Evolutionary conservation across 2,888 invertebrate genomes (phyloP).

Genomic region (Epirrhoe alternata): DNA sequence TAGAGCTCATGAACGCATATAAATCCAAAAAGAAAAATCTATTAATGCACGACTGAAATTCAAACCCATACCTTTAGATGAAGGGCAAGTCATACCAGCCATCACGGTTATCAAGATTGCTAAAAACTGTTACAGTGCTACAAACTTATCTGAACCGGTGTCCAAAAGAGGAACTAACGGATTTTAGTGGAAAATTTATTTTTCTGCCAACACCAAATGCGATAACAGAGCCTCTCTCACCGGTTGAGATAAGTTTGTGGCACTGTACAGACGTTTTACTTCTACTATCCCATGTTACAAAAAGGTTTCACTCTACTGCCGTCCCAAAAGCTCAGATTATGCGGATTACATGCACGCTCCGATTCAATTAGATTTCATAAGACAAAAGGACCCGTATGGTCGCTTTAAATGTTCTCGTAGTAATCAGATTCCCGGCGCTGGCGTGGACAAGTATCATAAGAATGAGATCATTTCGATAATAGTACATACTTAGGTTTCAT

Average conservation of each 20-base stretch:
- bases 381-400: slow-evolving; percentile 57
- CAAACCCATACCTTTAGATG: not conserved
- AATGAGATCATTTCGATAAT: too few species aligned
- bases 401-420: not conserved
- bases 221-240: too few species aligned
- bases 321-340: slow-evolving; percentile 46
- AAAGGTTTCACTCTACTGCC: slow-evolving; percentile 29
- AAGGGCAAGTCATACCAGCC: not conserved
- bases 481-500: too few species aligned
- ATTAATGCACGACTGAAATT: too few species aligned
- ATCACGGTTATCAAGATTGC: not conserved
- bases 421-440: slow-evolving; percentile 7
- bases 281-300: slow-evolving; percentile 21
- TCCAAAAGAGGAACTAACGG: too few species aligned
- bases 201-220: too few species aligned
- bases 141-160: too few species aligned
- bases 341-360: slow-evolving; percentile 50
- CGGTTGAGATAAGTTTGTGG: too few species aligned
- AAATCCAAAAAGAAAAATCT: too few species aligned
- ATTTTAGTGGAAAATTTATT: too few species aligned
- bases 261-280: slow-evolving; percentile 13
- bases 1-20: too few species aligned
- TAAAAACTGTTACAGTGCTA: slow-evolving; percentile 23
- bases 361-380: slow-evolving; percentile 65
- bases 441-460: not conserved